A percentile compares a stretch with the other conserved stretches of the same genome.
Conservation (phyloP, 2,888 invertebrate species). For the Pseudococcus viburni region DNA sequence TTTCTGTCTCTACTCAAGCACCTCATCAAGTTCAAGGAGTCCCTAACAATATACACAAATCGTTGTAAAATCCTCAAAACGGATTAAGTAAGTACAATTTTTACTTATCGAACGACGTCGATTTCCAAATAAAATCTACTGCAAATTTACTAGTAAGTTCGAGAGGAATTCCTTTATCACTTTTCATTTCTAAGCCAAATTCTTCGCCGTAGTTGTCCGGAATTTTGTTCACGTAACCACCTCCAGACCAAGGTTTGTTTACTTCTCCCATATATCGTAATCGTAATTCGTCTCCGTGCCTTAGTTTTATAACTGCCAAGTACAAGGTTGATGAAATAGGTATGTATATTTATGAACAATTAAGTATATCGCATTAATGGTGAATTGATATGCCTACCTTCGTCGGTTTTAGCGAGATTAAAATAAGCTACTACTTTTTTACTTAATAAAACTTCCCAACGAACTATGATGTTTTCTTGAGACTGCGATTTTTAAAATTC, state of each 20-base stretch:
- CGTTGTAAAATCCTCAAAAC: background rate
- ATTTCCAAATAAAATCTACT: slow-evolving; percentile 99
- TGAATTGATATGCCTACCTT: slow-evolving; percentile 73
- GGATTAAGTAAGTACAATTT: slow-evolving; percentile 56
- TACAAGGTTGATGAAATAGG: background rate
- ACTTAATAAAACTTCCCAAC: slow-evolving; percentile 99
- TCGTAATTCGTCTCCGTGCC: slow-evolving; percentile 98
- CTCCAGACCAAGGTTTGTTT: slow-evolving; percentile 96
- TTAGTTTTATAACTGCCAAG: slow-evolving; percentile 90
- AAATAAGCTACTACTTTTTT: slow-evolving; percentile 99
- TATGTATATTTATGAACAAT: no score
- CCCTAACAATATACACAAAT: background rate
- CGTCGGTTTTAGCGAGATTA: slow-evolving; percentile 96
- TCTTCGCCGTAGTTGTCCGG: slow-evolving; percentile 98
- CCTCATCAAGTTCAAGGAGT: background rate
- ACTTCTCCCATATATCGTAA: slow-evolving; percentile 93
- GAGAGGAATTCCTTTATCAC: slow-evolving; percentile 90
- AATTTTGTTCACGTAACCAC: slow-evolving; percentile 97
- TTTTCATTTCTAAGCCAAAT: slow-evolving; percentile 96
- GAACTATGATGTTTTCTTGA: slow-evolving; percentile 97
- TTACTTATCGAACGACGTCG: slow-evolving; percentile 95
- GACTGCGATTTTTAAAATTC: slow-evolving; percentile 97
- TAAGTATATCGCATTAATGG: background rate
- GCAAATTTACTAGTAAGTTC: slow-evolving; percentile 96
- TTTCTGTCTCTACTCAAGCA: background rate